phyloP scores from a whole-genome alignment of 1,140 invertebrate species.

The Phymastichus coffea region DNA sequence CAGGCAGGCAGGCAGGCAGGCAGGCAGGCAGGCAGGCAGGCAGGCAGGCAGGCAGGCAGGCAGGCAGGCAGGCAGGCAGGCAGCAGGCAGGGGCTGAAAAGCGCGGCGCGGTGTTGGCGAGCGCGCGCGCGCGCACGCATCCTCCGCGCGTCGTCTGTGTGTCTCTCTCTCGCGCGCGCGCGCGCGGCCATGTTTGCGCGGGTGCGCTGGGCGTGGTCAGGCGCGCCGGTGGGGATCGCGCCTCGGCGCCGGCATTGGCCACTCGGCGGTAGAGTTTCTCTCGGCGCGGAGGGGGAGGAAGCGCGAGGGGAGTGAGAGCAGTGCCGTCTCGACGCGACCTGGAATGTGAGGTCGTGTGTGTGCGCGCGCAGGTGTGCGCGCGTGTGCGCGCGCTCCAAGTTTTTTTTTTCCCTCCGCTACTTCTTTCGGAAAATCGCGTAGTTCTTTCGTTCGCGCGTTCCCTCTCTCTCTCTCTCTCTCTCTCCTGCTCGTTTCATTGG shows the following conservation, averaged over 20 bases:
- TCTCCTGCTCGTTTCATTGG: too few species aligned
- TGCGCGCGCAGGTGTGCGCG: not conserved
- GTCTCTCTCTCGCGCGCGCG: too few species aligned
- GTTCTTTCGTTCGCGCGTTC: too few species aligned
- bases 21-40: not conserved
- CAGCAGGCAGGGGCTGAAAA: conserved; percentile 22
- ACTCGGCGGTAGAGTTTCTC: too few species aligned
- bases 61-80: not conserved
- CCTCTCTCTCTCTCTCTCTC: too few species aligned
- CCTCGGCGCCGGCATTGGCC: conserved; percentile 35
- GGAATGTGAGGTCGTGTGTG: conserved; percentile 25
- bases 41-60: not conserved
- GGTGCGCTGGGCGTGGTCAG: conserved; percentile 50
- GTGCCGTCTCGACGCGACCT: conserved; percentile 18
- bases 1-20: too few species aligned
- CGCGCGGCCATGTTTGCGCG: conserved; percentile 56
- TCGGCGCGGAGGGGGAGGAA: conserved; percentile 9
- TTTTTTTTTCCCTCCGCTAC: too few species aligned
- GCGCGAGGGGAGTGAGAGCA: not conserved
- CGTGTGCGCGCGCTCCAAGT: not conserved
- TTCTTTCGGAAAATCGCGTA: too few species aligned
- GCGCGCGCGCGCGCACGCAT: not conserved
- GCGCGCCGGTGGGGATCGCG: conserved; percentile 16
- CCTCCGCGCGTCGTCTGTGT: not conserved
- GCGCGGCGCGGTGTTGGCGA: too few species aligned